phyloP scores from a whole-genome alignment of 2,888 invertebrate species.

The Dinocampus coccinellae region DNA sequence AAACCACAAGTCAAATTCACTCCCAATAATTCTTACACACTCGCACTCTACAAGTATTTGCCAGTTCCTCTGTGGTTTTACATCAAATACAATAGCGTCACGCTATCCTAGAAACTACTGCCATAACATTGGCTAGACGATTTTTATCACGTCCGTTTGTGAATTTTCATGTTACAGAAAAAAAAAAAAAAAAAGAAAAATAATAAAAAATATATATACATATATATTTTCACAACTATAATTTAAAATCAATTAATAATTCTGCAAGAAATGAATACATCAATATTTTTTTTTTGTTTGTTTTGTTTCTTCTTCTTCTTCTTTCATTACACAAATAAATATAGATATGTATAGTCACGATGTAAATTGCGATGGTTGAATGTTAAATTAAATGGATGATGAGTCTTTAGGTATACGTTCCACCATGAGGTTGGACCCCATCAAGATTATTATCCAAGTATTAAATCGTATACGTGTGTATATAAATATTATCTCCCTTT shows the following conservation, averaged over 20 bases:
- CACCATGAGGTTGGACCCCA: not conserved
- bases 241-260: too few relatives aligned
- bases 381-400: not conserved
- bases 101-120: conserved; percentile 27
- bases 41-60: not conserved
- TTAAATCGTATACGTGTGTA: too few relatives aligned
- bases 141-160: conserved; percentile 31
- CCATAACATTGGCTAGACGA: conserved; percentile 37
- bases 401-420: not conserved
- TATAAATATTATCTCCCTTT: not conserved
- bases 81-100: conserved; percentile 30
- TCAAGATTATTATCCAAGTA: conserved; percentile 5
- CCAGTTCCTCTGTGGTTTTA: conserved; percentile 25
- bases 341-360: too few relatives aligned
- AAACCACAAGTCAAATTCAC: conserved; percentile 20
- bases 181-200: too few relatives aligned
- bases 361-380: not conserved
- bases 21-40: not conserved
- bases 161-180: conserved; percentile 6
- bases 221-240: too few relatives aligned
- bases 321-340: too few relatives aligned
- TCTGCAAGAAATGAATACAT: too few relatives aligned
- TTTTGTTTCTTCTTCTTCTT: too few relatives aligned
- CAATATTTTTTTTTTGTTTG: too few relatives aligned
- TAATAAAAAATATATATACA: too few relatives aligned